phyloP scores from a whole-genome alignment of 2,113 vertebrate species.

The Charadrius vociferus region DNA sequence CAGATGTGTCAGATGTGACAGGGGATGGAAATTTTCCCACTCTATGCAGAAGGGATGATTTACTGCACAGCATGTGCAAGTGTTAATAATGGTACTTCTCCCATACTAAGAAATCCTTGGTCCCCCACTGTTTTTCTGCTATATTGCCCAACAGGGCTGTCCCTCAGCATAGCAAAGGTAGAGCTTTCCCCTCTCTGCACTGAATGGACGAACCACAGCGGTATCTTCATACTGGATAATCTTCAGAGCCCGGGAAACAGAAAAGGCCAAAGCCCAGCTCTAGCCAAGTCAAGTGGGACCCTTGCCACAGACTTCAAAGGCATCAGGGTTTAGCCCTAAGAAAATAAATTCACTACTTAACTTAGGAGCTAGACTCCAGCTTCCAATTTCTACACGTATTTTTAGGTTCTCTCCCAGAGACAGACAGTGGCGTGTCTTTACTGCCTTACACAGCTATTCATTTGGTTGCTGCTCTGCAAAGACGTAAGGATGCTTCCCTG shows the following conservation, averaged over 20 bases:
- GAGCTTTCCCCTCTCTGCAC: not conserved
- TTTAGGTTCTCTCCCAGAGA: not conserved
- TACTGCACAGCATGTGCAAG: not conserved
- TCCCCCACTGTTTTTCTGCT: not conserved
- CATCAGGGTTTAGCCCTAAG: not conserved
- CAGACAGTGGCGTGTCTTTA: not conserved
- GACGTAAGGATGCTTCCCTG: not conserved
- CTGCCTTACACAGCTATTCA: not conserved
- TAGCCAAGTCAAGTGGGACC: not conserved
- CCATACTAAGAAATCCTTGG: not conserved
- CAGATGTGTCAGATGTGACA: not conserved
- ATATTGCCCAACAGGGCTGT: not conserved
- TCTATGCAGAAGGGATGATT: not conserved
- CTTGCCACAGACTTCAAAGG: conserved; percentile 51
- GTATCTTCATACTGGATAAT: not conserved
- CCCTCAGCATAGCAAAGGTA: not conserved
- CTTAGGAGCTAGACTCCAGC: not conserved
- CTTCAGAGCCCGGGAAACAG: not conserved
- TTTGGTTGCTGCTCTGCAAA: not conserved
- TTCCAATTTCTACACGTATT: not conserved
- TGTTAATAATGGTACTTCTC: not conserved
- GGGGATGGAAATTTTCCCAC: not conserved
- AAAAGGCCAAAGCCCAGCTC: not conserved
- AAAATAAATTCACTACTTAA: conserved; percentile 18
- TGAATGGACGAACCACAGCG: not conserved